phyloP scores from a whole-genome alignment of 2,113 vertebrate species.

The Brachyhypopomus gauderio region DNA sequence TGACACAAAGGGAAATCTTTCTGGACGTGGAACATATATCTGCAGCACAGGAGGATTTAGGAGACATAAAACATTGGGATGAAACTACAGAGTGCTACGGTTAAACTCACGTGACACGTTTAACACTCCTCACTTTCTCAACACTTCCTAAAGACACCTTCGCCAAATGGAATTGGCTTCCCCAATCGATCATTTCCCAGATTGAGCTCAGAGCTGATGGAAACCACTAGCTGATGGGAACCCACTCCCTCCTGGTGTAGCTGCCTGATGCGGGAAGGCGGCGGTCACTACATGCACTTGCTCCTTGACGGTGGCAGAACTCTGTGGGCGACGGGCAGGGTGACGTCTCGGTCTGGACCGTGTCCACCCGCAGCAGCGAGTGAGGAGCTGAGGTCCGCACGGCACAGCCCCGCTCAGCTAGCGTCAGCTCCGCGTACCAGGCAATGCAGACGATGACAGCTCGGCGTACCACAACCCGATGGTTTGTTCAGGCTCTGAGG shows the following conservation, averaged over 20 bases:
- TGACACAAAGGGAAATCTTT: slow-evolving; percentile 71
- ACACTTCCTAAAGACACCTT: too few species aligned
- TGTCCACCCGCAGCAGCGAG: slow-evolving; percentile 69
- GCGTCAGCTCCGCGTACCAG: slow-evolving; percentile 9
- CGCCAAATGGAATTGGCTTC: too few species aligned
- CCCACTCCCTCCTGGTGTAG: background rate
- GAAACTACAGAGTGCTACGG: background rate
- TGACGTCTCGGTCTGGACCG: slow-evolving; percentile 68
- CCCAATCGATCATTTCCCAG: too few species aligned
- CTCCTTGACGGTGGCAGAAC: slow-evolving; percentile 30
- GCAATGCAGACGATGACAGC: background rate
- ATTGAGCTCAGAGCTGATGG: background rate
- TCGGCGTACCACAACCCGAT: background rate
- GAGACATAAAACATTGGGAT: slow-evolving; percentile 54
- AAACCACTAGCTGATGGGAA: slow-evolving; percentile 22
- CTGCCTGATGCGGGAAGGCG: slow-evolving; percentile 25
- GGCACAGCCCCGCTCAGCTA: slow-evolving; percentile 41
- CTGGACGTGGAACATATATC: slow-evolving; percentile 64
- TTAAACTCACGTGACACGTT: slow-evolving; percentile 13
- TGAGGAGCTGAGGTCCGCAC: slow-evolving; percentile 57
- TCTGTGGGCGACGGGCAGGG: slow-evolving; percentile 59
- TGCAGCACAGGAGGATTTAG: slow-evolving; percentile 59
- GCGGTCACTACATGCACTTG: slow-evolving; percentile 46
- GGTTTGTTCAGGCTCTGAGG: background rate
- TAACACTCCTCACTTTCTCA: slow-evolving; percentile 3